A percentile compares a stretch with the other conserved stretches of the same genome.
Conservation (phyloP, 2,888 invertebrate species). For the Periphyllus acericola region DNA sequence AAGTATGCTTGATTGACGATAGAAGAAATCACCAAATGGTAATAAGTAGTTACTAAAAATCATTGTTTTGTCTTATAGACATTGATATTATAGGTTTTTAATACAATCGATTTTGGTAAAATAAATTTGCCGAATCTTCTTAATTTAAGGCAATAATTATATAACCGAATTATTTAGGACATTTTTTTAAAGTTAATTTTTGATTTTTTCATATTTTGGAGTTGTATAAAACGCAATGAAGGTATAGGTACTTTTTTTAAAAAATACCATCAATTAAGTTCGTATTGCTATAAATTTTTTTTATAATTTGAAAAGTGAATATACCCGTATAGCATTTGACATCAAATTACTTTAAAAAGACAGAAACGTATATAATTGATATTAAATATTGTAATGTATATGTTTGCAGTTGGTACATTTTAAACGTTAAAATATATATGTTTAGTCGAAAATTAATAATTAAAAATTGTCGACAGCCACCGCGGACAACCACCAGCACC, state of each 20-base stretch:
- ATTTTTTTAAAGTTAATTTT: too few species aligned
- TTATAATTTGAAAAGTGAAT: not conserved
- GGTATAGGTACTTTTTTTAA: too few species aligned
- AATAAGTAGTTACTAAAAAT: too few species aligned
- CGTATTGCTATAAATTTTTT: not conserved
- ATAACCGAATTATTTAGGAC: too few species aligned
- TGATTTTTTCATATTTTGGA: not conserved
- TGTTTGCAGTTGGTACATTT: slow-evolving; percentile 16
- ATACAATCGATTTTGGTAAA: too few species aligned
- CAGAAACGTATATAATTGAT: slow-evolving; percentile 25
- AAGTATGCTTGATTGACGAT: too few species aligned
- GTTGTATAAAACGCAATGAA: not conserved
- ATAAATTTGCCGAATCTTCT: too few species aligned
- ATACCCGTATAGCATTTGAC: not conserved
- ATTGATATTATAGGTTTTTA: too few species aligned
- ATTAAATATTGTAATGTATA: slow-evolving; percentile 11
- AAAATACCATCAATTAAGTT: not conserved
- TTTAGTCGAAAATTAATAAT: slow-evolving; percentile 24
- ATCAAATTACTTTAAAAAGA: slow-evolving; percentile 11
- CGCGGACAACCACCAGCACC: not conserved
- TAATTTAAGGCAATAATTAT: too few species aligned
- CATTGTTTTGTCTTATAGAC: too few species aligned
- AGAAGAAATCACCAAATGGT: too few species aligned
- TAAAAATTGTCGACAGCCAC: slow-evolving; percentile 20
- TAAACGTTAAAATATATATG: slow-evolving; percentile 20